Conservation (phyloP, 2,888 invertebrate species). For the Luffia ferchaultella region DNA sequence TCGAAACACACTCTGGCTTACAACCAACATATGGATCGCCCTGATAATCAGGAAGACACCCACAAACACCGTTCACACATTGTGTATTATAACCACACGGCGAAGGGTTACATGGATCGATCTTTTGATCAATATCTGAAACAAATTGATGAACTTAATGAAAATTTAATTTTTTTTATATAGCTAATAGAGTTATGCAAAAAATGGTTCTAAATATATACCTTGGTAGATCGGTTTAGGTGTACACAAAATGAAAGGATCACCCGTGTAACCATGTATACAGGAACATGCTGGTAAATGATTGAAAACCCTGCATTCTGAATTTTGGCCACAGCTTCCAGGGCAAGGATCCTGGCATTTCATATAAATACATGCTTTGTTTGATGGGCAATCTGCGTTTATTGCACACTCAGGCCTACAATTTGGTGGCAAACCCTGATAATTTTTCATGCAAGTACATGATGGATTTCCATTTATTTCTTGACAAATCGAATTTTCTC, state of each 20-base stretch:
- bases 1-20: conserved; percentile 80
- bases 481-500: conserved; percentile 70
- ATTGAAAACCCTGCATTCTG: conserved; percentile 71
- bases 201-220: conserved; percentile 25
- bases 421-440: conserved; percentile 75
- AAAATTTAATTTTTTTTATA: no score
- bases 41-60: conserved; percentile 74
- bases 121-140: conserved; percentile 42
- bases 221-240: conserved; percentile 48
- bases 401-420: conserved; percentile 78
- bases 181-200: no score
- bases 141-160: conserved; percentile 14
- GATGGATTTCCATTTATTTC: conserved; percentile 67
- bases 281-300: conserved; percentile 77
- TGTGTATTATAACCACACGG: conserved; percentile 74
- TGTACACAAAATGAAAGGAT: conserved; percentile 76
- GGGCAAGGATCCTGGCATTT: conserved; percentile 78
- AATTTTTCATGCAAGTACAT: conserved; percentile 72
- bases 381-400: conserved; percentile 75
- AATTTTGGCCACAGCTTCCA: conserved; percentile 73
- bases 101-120: conserved; percentile 76
- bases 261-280: conserved; percentile 75
- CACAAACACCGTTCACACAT: conserved; percentile 72
- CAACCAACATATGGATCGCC: conserved; percentile 80
- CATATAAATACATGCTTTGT: conserved; percentile 76